Base-by-base conservation (phyloP, 2,888 invertebrate species). In the Hyppa rectilinea region DNA sequence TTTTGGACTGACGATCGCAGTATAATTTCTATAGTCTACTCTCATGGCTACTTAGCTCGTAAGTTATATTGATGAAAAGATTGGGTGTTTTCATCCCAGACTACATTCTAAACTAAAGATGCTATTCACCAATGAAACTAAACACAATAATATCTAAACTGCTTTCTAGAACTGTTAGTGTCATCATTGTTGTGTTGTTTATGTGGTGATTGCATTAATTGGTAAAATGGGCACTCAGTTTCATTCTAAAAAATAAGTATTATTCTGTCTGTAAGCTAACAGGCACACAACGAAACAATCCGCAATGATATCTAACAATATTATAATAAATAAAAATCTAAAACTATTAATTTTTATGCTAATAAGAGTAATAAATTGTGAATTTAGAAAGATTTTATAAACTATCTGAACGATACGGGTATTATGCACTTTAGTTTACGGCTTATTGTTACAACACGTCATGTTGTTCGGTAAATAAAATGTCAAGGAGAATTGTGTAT, bases 401-500 rank as follows among this genome's bases (percentile, higher is more conserved):
- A 43, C 5, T 4, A 29, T 45, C 70, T 53, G 4, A 36, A 10
- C 3, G 9, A 31, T 66, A 17, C 23, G 23, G 7, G 20, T 49
- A 14, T 2, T 29, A 4, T 2, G 29, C 17, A 36, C 1, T 68
- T 38, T 20, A 29, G 34, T 29, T 62, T 23, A 49, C 29, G 26
- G 5, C 17, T 38, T n/a, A 17, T 59, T 56, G 20, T 71, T 55
- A 38, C 29, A 43, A 71, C 6, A 29, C 9, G 14, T 58, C 4
- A n/a, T 31, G 5, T 38, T 14, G 20, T 60, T 47, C 3, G 4
- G 17, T 47, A 14, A 34, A 23, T n/a, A 4, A 40, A 66, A 75
- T 75, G 26, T 65, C 52, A 66, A 38, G 52, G 66, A n/a, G 0
- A 10, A 52, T 47, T 38, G 36, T 52, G 50, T 31, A 29, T 2